Conservation (phyloP, 2,113 vertebrate species). For the Caloenas nicobarica region DNA sequence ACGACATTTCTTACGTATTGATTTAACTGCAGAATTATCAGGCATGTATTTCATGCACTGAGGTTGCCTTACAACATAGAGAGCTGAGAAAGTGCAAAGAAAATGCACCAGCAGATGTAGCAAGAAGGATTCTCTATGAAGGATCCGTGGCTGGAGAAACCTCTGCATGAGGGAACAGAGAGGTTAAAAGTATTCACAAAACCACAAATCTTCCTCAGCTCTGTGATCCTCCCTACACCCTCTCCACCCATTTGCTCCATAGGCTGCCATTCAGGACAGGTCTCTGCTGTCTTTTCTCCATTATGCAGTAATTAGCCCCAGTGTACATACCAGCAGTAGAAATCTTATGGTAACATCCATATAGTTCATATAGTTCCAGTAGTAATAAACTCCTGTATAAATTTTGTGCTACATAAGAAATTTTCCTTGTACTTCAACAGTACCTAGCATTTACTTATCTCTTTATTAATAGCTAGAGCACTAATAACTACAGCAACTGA, state of each 20-base stretch:
- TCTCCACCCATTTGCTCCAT: background rate
- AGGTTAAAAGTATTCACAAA: background rate
- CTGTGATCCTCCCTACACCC: background rate
- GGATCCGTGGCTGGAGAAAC: background rate
- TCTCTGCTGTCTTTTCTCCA: background rate
- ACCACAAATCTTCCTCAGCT: background rate
- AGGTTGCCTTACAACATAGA: background rate
- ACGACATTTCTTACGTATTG: background rate
- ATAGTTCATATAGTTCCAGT: background rate
- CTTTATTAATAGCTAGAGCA: background rate
- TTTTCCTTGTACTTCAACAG: background rate
- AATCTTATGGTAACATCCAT: background rate
- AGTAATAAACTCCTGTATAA: background rate
- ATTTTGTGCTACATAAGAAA: background rate
- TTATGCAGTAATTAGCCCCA: background rate
- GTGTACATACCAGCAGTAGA: background rate
- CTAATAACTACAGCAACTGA: background rate
- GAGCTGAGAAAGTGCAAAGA: background rate
- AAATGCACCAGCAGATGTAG: background rate
- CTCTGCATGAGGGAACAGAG: background rate
- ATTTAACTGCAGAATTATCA: conserved; percentile 5
- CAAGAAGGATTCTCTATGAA: background rate
- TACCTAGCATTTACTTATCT: background rate
- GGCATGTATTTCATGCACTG: background rate
- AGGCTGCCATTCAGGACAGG: background rate